Percentiles rank a stretch among this genome's conserved stretches.
Conservation (phyloP, 2,113 vertebrate genomes). For the Lasiurus borealis region DNA sequence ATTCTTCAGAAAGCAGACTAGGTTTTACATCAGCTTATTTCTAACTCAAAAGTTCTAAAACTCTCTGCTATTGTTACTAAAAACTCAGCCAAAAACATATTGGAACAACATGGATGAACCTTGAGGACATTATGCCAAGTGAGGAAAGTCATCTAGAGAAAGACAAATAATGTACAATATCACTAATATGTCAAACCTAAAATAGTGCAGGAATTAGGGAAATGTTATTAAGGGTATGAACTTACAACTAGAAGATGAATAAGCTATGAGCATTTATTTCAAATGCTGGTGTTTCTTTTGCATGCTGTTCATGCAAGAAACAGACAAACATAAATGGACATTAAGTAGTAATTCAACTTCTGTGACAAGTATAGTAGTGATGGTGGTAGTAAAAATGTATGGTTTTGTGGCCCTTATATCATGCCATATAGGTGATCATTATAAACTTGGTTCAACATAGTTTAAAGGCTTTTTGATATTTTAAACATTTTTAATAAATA, state of each 20-base stretch:
- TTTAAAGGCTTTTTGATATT: background rate
- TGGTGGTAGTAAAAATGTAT: background rate
- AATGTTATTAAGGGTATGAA: background rate
- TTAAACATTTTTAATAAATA: background rate
- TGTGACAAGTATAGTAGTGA: background rate
- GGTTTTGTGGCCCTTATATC: background rate
- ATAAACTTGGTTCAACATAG: background rate
- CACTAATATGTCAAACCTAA: background rate
- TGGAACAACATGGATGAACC: background rate
- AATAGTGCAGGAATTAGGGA: background rate
- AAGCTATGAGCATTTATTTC: background rate
- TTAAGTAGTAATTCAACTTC: background rate
- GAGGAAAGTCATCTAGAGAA: background rate
- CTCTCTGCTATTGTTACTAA: background rate
- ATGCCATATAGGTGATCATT: background rate
- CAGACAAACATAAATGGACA: background rate
- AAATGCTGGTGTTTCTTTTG: background rate
- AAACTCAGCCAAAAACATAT: background rate
- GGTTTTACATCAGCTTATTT: background rate
- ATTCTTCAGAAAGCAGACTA: background rate
- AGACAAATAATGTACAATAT: background rate
- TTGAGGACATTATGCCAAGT: background rate
- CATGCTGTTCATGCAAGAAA: background rate
- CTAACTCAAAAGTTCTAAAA: conserved; percentile 10
- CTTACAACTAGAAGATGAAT: background rate